Conservation (phyloP, 2,113 vertebrate species). For the Stigmatopora argus region DNA sequence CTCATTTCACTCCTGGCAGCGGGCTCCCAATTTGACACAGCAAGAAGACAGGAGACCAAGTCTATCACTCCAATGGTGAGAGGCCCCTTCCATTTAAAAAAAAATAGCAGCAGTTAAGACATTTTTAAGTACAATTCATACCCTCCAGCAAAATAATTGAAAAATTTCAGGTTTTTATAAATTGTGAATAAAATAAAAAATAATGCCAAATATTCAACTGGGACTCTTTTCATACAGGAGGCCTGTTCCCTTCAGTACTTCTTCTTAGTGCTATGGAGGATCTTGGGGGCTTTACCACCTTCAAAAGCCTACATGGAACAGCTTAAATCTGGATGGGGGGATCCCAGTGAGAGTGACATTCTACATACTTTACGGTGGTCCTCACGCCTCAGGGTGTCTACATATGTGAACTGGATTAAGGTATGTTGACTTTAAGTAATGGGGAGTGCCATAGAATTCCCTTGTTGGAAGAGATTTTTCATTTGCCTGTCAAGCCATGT, state of each 20-base stretch:
- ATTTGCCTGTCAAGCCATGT: no score
- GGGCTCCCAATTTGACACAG: conserved; percentile 88
- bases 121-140: no score
- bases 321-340: conserved; percentile 77
- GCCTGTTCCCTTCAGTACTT: conserved; percentile 97
- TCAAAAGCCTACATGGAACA: conserved; percentile 90
- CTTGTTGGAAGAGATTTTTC: background rate
- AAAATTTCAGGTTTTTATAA: no score
- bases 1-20: conserved; percentile 85
- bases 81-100: conserved; percentile 4
- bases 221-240: conserved; percentile 71
- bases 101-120: no score
- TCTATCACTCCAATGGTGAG: conserved; percentile 82
- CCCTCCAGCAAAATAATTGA: no score
- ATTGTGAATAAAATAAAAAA: no score
- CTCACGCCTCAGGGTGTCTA: conserved; percentile 81
- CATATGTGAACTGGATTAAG: conserved; percentile 93
- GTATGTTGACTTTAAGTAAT: conserved; percentile 53
- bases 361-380: conserved; percentile 94
- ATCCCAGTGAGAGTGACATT: conserved; percentile 91
- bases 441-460: background rate
- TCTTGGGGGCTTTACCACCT: conserved; percentile 88
- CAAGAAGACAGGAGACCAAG: conserved; percentile 87
- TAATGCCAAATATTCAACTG: background rate
- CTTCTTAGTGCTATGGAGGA: conserved; percentile 91